Evolutionary conservation across 2,888 invertebrate genomes (phyloP).

Genomic region (Amiota mariae): DNA sequence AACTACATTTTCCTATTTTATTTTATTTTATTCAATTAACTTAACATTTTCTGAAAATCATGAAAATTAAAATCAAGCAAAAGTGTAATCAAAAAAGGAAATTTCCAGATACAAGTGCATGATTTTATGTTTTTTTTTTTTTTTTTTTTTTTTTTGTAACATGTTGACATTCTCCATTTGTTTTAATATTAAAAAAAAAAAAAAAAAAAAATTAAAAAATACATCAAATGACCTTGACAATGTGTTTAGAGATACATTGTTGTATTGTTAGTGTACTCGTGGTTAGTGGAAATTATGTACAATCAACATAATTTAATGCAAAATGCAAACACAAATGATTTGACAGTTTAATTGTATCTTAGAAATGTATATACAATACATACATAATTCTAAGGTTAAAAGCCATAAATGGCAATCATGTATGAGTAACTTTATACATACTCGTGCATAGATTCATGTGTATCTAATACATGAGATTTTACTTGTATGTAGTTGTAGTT

Average conservation of each 20-base stretch:
- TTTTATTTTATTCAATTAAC: conserved; percentile 40
- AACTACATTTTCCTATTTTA: no score
- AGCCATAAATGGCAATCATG: conserved; percentile 16
- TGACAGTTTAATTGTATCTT: background rate
- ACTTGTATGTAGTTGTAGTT: background rate
- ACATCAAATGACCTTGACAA: conserved; percentile 59
- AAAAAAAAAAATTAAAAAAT: no score
- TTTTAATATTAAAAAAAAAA: no score
- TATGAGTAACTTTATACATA: background rate
- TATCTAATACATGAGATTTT: no score
- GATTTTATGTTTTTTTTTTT: background rate
- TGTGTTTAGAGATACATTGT: conserved; percentile 40
- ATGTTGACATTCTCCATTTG: no score
- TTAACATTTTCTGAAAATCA: background rate
- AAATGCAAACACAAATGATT: conserved; percentile 17
- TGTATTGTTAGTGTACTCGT: conserved; percentile 39
- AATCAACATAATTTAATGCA: conserved; percentile 48
- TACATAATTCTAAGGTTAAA: conserved; percentile 9
- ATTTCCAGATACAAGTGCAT: background rate
- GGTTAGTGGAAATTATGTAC: conserved; percentile 41
- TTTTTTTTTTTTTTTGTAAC: background rate
- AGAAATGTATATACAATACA: no score
- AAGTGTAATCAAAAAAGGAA: conserved; percentile 29
- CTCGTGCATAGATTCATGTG: background rate
- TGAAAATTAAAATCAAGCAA: conserved; percentile 22